Evolutionary conservation across 2,113 vertebrate species (phyloP).

Genomic region (Heterotis niloticus): DNA sequence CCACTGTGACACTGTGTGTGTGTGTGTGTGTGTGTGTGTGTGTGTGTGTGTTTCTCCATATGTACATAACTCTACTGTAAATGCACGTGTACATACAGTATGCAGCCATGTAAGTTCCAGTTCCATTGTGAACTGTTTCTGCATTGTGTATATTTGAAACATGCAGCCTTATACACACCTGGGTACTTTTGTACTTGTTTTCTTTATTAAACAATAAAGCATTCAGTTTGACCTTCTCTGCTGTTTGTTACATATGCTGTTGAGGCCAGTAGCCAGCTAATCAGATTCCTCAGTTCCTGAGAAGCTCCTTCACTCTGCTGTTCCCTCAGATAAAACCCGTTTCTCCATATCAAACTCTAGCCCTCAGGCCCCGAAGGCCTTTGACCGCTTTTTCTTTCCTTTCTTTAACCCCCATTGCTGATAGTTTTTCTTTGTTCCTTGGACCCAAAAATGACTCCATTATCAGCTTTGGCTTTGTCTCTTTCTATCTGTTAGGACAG

Average conservation of each 20-base stretch:
- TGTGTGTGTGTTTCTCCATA: conserved; percentile 6
- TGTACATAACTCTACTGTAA: neutral
- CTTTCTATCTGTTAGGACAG: too few species aligned
- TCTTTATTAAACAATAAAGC: neutral
- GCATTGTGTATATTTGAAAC: neutral
- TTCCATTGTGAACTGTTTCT: neutral
- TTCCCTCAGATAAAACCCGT: neutral
- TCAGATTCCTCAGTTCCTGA: too few species aligned
- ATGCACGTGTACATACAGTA: neutral
- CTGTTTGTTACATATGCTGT: too few species aligned
- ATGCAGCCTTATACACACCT: neutral
- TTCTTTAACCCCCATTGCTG: too few species aligned
- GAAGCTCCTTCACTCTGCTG: neutral
- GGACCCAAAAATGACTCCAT: too few species aligned
- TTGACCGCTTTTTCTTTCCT: neutral
- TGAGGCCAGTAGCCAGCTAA: too few species aligned
- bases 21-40: conserved; percentile 21
- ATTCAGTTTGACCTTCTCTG: neutral
- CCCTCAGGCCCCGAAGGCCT: too few species aligned
- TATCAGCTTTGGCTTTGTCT: too few species aligned
- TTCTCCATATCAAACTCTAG: neutral
- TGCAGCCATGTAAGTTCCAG: neutral
- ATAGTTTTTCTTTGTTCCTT: too few species aligned
- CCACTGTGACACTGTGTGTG: conserved; percentile 2
- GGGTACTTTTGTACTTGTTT: neutral